These are phyloP conservation scores for Drosophila guanche DNA, from an alignment of 1,140 invertebrate genomes.

Conservation along the genomic window DNA sequence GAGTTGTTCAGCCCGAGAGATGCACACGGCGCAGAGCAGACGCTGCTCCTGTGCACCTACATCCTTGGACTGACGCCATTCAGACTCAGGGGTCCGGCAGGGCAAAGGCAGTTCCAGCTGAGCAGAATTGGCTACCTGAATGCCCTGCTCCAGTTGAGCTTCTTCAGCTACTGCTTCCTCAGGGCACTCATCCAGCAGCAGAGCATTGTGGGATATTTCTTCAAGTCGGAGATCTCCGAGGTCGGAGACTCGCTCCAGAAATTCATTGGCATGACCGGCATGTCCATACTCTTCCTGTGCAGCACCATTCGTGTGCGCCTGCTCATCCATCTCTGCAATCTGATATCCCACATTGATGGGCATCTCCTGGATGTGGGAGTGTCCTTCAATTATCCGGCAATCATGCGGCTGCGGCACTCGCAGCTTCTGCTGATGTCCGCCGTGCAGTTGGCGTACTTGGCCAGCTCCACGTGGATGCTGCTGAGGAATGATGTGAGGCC, in stretches of 20 bases:
- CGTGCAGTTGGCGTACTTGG: constrained; percentile 63
- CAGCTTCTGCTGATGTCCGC: constrained; percentile 55
- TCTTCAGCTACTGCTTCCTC: constrained; percentile 77
- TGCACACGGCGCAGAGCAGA: constrained; percentile 67
- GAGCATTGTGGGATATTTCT: constrained; percentile 79
- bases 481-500: constrained; percentile 67
- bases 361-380: constrained; percentile 63
- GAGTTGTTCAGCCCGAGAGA: constrained; percentile 63
- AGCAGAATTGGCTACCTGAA: constrained; percentile 71
- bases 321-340: constrained; percentile 58
- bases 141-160: constrained; percentile 66
- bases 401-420: constrained; percentile 59
- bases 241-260: constrained; percentile 76
- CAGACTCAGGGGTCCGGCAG: constrained; percentile 33
- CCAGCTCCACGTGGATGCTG: constrained; percentile 65
- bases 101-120: constrained; percentile 43
- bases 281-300: constrained; percentile 69
- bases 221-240: constrained; percentile 74
- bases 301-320: constrained; percentile 53
- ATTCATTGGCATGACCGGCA: constrained; percentile 72
- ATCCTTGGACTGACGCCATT: constrained; percentile 76
- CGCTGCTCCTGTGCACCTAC: constrained; percentile 65
- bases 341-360: constrained; percentile 57
- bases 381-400: constrained; percentile 64
- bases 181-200: constrained; percentile 66